These are phyloP conservation scores for Rhorus exstirpatorius DNA, from an alignment of 2,888 invertebrate species.

Conservation along the genomic window DNA sequence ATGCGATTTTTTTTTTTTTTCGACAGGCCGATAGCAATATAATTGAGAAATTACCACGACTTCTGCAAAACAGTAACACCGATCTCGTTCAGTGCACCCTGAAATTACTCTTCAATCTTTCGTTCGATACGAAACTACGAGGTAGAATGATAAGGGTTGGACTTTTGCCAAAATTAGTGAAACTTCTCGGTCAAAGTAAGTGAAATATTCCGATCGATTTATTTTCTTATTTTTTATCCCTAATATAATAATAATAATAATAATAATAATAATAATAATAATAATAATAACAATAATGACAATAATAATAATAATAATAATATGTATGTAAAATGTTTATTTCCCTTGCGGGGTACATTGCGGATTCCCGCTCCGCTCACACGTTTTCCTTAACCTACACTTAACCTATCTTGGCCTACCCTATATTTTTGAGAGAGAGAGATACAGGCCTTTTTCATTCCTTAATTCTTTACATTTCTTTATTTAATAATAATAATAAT, in stretches of 20 bases:
- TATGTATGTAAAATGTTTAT: no score
- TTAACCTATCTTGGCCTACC: no score
- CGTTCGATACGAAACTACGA: slow-evolving; percentile 95
- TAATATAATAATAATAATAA: no score
- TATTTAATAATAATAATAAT: no score
- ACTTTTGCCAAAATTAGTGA: slow-evolving; percentile 95
- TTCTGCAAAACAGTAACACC: slow-evolving; percentile 89
- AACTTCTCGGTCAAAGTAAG: slow-evolving; percentile 91
- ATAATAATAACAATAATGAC: no score
- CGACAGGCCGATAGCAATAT: slow-evolving; percentile 90
- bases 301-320: no score
- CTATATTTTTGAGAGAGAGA: no score
- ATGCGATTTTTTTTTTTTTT: slow-evolving; percentile 19
- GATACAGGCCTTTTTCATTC: no score
- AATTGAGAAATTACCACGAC: slow-evolving; percentile 93
- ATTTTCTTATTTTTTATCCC: slow-evolving; percentile 5
- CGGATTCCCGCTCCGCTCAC: no score
- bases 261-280: background rate
- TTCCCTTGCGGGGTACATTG: no score
- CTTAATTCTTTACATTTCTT: no score
- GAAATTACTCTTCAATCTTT: slow-evolving; percentile 96
- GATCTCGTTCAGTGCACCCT: slow-evolving; percentile 94
- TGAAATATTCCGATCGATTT: background rate
- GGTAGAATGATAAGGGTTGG: slow-evolving; percentile 96
- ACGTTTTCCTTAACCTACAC: no score